These are phyloP conservation scores for Gerris lacustris DNA, from an alignment of 2,888 invertebrate genomes.

Conservation along the genomic window DNA sequence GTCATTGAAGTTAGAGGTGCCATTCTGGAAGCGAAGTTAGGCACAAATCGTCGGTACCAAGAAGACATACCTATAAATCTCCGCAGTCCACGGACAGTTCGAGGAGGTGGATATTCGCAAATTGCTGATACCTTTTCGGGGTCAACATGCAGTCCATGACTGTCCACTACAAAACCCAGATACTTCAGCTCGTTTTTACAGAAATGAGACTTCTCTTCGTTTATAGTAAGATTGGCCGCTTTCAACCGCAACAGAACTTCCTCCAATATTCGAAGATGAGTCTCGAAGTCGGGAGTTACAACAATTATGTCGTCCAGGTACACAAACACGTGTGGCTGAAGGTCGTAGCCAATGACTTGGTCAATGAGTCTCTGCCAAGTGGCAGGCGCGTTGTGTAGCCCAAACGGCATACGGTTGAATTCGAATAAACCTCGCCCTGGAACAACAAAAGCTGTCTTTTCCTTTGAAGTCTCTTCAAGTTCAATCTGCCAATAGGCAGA, in stretches of 20 bases:
- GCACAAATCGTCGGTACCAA: neutral
- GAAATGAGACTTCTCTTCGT: neutral
- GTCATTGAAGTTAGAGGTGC: too few relatives aligned
- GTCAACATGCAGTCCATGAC: neutral
- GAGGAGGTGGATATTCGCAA: neutral
- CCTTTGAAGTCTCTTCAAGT: neutral
- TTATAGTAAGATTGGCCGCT: neutral
- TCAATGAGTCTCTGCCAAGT: neutral
- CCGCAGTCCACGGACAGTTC: neutral
- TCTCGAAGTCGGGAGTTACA: neutral
- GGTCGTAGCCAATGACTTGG: neutral
- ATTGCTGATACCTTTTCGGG: neutral
- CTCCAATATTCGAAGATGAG: neutral
- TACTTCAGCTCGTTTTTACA: too few relatives aligned
- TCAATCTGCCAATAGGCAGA: neutral
- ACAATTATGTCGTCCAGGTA: neutral
- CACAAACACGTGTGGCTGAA: neutral
- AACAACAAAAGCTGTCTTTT: neutral
- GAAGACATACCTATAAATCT: neutral
- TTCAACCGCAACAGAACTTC: neutral
- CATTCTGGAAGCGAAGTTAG: too few relatives aligned
- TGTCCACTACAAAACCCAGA: neutral
- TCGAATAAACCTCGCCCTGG: neutral
- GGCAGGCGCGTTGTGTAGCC: neutral
- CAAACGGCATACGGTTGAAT: neutral